phyloP scores from a whole-genome alignment of 1,140 invertebrate species.

The Drosophila lini region DNA sequence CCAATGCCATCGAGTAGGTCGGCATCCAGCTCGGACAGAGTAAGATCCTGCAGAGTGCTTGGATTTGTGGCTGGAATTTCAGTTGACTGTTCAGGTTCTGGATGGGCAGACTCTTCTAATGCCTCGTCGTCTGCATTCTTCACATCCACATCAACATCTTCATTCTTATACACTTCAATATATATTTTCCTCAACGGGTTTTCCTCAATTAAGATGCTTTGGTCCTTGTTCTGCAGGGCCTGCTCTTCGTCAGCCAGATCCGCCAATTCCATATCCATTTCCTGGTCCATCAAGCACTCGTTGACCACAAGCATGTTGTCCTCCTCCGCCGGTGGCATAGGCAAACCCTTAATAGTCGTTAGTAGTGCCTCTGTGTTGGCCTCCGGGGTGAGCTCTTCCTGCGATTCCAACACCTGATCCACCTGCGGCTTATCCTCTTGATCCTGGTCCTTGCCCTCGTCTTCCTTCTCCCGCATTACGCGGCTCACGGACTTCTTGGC shows the following conservation, averaged over 20 bases:
- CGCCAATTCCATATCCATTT: not conserved
- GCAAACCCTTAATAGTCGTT: not conserved
- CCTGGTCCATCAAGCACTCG: slow-evolving; percentile 47
- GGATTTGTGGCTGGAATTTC: not conserved
- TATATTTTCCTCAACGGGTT: not conserved
- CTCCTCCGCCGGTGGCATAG: slow-evolving; percentile 18
- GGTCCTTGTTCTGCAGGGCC: not conserved
- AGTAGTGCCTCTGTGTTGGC: not conserved
- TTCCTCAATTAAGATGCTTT: not conserved
- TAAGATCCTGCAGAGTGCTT: not conserved
- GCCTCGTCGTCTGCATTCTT: not conserved
- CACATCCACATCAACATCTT: no score
- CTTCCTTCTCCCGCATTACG: not conserved
- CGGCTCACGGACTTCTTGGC: not conserved
- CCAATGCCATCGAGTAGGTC: slow-evolving; percentile 42
- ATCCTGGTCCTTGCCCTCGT: not conserved
- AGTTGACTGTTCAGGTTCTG: not conserved
- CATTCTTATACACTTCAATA: not conserved
- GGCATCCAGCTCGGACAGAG: slow-evolving; percentile 1
- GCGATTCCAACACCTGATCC: not conserved
- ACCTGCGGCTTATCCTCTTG: not conserved
- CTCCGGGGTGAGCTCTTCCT: not conserved
- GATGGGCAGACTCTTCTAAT: not conserved
- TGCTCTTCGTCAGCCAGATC: not conserved
- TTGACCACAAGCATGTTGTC: slow-evolving; percentile 49